These are phyloP conservation scores for Philaethria dido DNA, from an alignment of 2,888 invertebrate species.

Conservation along the genomic window DNA sequence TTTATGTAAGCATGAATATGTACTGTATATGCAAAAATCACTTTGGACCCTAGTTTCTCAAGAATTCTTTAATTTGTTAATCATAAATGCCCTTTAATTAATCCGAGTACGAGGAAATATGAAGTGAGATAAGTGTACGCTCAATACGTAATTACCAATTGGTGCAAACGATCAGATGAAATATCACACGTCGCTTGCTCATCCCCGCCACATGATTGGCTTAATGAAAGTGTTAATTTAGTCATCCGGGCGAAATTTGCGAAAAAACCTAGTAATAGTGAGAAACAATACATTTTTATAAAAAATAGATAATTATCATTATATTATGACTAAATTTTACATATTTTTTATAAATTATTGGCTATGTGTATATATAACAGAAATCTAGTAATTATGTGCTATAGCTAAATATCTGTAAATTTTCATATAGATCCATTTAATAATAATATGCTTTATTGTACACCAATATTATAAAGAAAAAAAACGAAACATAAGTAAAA, in stretches of 20 bases:
- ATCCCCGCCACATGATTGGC: slow-evolving; percentile 30
- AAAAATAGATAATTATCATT: too few species aligned
- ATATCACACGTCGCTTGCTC: slow-evolving; percentile 34
- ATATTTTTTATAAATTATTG: too few species aligned
- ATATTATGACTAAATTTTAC: too few species aligned
- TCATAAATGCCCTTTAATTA: slow-evolving; percentile 29
- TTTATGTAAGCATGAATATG: too few species aligned
- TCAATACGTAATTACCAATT: slow-evolving; percentile 31
- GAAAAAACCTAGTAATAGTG: slow-evolving; percentile 9
- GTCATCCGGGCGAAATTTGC: slow-evolving; percentile 36
- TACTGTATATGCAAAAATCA: not conserved
- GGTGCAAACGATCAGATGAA: slow-evolving; percentile 33
- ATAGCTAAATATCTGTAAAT: too few species aligned
- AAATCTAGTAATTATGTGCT: too few species aligned
- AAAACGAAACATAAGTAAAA: too few species aligned
- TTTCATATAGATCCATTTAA: too few species aligned
- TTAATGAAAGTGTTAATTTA: slow-evolving; percentile 38
- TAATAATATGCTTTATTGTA: too few species aligned
- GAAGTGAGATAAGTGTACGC: slow-evolving; percentile 28
- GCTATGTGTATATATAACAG: too few species aligned
- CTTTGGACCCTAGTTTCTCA: not conserved
- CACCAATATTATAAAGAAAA: too few species aligned
- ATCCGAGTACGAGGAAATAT: slow-evolving; percentile 24
- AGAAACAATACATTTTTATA: not conserved
- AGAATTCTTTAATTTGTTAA: slow-evolving; percentile 15